Base-by-base conservation (phyloP, 2,113 vertebrate species). In the Ictalurus punctatus region DNA sequence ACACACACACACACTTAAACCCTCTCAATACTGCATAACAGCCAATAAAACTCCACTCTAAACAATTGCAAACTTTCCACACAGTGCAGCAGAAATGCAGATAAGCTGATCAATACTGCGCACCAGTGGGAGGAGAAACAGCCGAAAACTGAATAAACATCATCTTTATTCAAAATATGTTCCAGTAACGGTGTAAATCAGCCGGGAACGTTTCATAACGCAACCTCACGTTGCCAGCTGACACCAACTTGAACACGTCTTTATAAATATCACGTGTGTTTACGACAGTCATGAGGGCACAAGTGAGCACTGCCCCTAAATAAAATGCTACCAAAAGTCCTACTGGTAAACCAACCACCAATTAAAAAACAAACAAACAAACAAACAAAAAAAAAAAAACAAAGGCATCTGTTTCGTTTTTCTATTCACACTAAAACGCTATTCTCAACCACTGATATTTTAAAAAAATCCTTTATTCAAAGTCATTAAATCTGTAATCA, bases 1-100 rank as follows among this genome's bases (percentile, higher is more conserved):
- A 88, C 87, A 69, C 61, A 76, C n/a, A 76, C 58, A 83, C 78
- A 86, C 84, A 84, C 85, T 52, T 48, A 81, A 40, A 84, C 80
- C 85, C 71, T 87, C 71, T 56, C 40, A 84, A n/a, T 79, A 16
- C 25, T 83, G 81, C 56, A 83, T 25, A 83, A 83, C 30, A 83
- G 56, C 56, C 80, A 83, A 83, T 82, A 82, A 48, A 82, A 59
- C 30, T 37, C 81, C 34, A 34, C 52, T 58, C 19, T 23, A 81
- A 81, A 81, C 79, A 81, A 58, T 21, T 34, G 52, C 81, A 40
- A 83, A 61, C 30, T 23, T 83, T 83, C 56, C 81, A 40, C 56
- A 40, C 30, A 63, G 58, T 34, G 12, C 81, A 83, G 81, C 81
- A 83, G 30, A 83, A 83, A 61, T 82, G 30, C 56, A 83, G 56